Percentiles rank a stretch among this genome's conserved stretches.
Conservation (phyloP, 1,140 invertebrate genomes). For the Drosophila littoralis region DNA sequence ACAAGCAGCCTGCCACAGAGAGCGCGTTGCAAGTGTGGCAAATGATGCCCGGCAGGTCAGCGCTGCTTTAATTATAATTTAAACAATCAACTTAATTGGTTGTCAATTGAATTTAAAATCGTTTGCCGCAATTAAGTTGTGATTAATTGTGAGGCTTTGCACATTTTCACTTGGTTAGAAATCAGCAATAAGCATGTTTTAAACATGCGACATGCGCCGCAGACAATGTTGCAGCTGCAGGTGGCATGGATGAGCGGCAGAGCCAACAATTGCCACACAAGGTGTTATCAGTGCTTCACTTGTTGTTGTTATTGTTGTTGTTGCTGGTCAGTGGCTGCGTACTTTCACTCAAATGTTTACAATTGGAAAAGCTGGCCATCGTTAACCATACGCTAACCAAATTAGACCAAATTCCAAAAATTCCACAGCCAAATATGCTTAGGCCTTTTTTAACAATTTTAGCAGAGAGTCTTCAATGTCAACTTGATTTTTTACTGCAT, state of each 20-base stretch:
- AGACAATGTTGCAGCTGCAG: conserved; percentile 15
- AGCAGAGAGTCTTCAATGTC: no score
- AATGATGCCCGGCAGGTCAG: neutral
- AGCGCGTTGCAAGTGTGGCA: neutral
- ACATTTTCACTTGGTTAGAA: conserved; percentile 44
- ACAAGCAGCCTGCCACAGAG: neutral
- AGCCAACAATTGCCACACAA: conserved; percentile 52
- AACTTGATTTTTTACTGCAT: neutral
- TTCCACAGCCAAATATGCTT: conserved; percentile 15
- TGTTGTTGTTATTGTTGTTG: conserved; percentile 7
- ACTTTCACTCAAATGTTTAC: conserved; percentile 81
- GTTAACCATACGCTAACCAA: conserved; percentile 50
- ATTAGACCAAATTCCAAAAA: conserved; percentile 63
- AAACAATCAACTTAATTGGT: conserved; percentile 23
- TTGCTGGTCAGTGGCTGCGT: conserved; percentile 37
- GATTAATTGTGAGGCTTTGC: conserved; percentile 30
- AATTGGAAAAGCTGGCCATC: conserved; percentile 50
- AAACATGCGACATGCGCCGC: conserved; percentile 13
- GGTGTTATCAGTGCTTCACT: conserved; percentile 49
- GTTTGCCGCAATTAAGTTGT: conserved; percentile 11
- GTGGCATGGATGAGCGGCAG: conserved; percentile 16
- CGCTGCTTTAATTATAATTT: conserved; percentile 31
- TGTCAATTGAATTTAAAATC: conserved; percentile 8
- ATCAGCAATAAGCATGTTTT: conserved; percentile 13
- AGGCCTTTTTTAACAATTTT: conserved; percentile 8